phyloP scores from a whole-genome alignment of 2,113 vertebrate species.

The Catharus bicknelli region DNA sequence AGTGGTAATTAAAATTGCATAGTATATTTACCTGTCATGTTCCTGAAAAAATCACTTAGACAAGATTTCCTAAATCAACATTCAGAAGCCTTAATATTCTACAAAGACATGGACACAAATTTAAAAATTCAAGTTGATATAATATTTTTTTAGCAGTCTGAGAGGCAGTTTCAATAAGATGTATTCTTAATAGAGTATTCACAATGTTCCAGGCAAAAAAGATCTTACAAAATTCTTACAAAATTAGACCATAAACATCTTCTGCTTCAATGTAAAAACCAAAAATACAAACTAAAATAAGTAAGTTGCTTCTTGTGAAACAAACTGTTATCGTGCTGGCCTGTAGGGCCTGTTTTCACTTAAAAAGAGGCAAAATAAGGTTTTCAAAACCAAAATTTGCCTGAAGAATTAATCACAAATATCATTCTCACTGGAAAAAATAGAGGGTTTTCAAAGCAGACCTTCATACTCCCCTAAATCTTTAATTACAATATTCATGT shows the following conservation, averaged over 20 bases:
- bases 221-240: accelerated
- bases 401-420: neutral
- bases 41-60: neutral
- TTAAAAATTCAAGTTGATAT: neutral
- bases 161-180: neutral
- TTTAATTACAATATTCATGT: neutral
- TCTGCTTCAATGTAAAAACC: neutral
- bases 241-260: neutral
- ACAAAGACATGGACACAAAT: neutral
- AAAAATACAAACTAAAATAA: neutral
- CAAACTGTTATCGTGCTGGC: neutral
- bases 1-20: neutral
- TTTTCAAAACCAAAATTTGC: neutral
- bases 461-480: neutral
- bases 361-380: neutral
- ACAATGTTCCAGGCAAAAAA: neutral
- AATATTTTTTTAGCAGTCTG: neutral
- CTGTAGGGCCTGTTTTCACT: neutral
- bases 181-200: neutral
- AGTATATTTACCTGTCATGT: neutral
- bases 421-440: neutral
- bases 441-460: neutral
- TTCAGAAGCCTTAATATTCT: neutral
- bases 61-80: neutral
- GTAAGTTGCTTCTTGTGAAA: neutral